Percentiles rank a stretch among this genome's conserved stretches.
Evolutionary conservation across 2,888 invertebrate species (phyloP).

Genomic region (Platypus cylindrus): DNA sequence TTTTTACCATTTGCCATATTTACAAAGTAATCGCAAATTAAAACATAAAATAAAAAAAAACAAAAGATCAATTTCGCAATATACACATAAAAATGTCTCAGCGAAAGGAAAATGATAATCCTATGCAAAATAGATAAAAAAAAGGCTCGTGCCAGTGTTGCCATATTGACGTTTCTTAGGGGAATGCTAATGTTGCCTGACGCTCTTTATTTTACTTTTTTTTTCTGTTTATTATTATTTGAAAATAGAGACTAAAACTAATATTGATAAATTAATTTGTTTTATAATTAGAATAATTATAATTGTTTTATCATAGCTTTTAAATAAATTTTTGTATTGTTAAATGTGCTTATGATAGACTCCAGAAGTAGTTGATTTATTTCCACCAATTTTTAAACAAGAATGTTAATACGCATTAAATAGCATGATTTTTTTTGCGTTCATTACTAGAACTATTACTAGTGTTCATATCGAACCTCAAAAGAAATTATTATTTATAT

Average conservation of each 20-base stretch:
- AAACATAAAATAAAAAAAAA: too few relatives aligned
- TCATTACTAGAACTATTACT: not conserved
- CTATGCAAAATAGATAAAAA: conserved; percentile 9
- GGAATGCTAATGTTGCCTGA: too few relatives aligned
- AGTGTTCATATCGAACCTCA: not conserved
- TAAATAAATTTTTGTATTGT: too few relatives aligned
- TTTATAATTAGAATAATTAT: not conserved
- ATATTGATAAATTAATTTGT: not conserved
- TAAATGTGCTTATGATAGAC: too few relatives aligned
- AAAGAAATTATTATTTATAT: not conserved
- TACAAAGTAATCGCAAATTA: too few relatives aligned
- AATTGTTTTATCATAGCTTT: too few relatives aligned
- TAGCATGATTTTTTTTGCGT: too few relatives aligned
- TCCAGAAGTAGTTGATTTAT: too few relatives aligned
- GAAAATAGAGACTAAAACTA: not conserved
- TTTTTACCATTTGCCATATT: too few relatives aligned
- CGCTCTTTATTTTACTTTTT: not conserved
- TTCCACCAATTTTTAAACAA: too few relatives aligned
- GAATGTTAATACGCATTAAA: too few relatives aligned
- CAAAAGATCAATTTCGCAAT: too few relatives aligned
- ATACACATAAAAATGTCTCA: not conserved
- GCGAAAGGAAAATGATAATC: conserved; percentile 6
- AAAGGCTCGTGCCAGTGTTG: conserved; percentile 7
- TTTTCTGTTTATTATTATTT: not conserved
- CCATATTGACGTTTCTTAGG: conserved; percentile 4